Percentiles rank a stretch among this genome's conserved stretches.
Evolutionary conservation across 2,113 vertebrate species (phyloP).

Genomic region (Poeciliopsis turrubarensis): DNA sequence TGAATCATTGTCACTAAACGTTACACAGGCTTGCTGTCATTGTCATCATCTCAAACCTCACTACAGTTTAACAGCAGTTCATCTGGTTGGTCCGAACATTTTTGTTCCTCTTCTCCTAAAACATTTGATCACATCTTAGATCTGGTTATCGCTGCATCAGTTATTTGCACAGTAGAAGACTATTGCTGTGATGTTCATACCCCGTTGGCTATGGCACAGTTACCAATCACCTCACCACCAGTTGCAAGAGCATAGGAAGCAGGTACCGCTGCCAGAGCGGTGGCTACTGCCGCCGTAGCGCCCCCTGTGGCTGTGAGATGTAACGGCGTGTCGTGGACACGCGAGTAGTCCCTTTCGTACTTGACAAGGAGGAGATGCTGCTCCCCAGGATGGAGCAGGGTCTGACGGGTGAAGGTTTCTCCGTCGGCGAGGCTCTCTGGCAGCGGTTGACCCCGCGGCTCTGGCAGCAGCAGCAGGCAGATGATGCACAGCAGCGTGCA

Average conservation of each 20-base stretch:
- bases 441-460: slow-evolving; percentile 90
- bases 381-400: slow-evolving; percentile 88
- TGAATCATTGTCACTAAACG: slow-evolving; percentile 59
- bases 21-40: slow-evolving; percentile 24
- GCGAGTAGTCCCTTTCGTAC: slow-evolving; percentile 92
- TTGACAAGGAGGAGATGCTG: slow-evolving; percentile 94
- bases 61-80: slow-evolving; percentile 24
- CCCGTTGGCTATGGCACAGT: slow-evolving; percentile 87
- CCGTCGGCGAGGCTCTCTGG: slow-evolving; percentile 92
- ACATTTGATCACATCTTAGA: slow-evolving; percentile 1
- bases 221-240: slow-evolving; percentile 79
- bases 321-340: slow-evolving; percentile 86
- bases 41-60: slow-evolving; percentile 34
- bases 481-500: slow-evolving; percentile 99
- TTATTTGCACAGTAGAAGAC: slow-evolving; percentile 18
- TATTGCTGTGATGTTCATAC: slow-evolving; percentile 78
- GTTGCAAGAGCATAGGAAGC: slow-evolving; percentile 70
- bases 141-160: slow-evolving; percentile 31
- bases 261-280: slow-evolving; percentile 77
- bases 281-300: slow-evolving; percentile 75
- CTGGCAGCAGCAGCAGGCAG: slow-evolving; percentile 95
- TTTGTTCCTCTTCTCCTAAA: slow-evolving; percentile 24
- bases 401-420: slow-evolving; percentile 92
- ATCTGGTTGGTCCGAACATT: slow-evolving; percentile 36
- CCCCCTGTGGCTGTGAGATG: slow-evolving; percentile 73